phyloP scores from a whole-genome alignment of 2,113 vertebrate genomes.

The Oophaga pumilio region DNA sequence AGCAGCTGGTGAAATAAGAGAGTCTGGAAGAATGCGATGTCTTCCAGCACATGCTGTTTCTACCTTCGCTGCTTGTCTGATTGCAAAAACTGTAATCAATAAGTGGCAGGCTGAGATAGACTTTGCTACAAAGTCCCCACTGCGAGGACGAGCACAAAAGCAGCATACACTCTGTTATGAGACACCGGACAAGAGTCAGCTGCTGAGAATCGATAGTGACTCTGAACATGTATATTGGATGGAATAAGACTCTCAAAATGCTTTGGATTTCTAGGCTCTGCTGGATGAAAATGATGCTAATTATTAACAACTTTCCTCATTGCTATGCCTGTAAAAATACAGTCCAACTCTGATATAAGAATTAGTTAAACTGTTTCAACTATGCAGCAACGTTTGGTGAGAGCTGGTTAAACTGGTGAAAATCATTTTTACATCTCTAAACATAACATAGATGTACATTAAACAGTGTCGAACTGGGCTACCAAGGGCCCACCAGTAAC shows the following conservation, averaged over 20 bases:
- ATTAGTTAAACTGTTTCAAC: not conserved
- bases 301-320: conserved; percentile 8
- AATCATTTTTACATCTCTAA: not conserved
- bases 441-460: not conserved
- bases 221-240: conserved; percentile 52
- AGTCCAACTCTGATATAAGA: not conserved
- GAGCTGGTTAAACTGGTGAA: not conserved
- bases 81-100: conserved; percentile 59
- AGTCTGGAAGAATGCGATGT: conserved; percentile 44
- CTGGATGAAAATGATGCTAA: conserved; percentile 42
- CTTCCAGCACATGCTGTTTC: conserved; percentile 48
- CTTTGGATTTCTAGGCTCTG: conserved; percentile 41
- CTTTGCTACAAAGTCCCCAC: conserved; percentile 50
- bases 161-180: conserved; percentile 33
- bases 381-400: not conserved
- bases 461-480: too few species aligned
- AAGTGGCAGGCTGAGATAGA: conserved; percentile 55
- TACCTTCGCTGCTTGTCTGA: conserved; percentile 45
- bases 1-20: conserved; percentile 38
- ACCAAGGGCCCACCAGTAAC: too few species aligned
- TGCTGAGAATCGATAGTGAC: conserved; percentile 54
- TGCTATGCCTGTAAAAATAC: not conserved
- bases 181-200: conserved; percentile 39
- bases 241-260: conserved; percentile 44
- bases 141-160: conserved; percentile 45